Conservation (phyloP, 2,113 vertebrate species). For the Xiphophorus maculatus region DNA sequence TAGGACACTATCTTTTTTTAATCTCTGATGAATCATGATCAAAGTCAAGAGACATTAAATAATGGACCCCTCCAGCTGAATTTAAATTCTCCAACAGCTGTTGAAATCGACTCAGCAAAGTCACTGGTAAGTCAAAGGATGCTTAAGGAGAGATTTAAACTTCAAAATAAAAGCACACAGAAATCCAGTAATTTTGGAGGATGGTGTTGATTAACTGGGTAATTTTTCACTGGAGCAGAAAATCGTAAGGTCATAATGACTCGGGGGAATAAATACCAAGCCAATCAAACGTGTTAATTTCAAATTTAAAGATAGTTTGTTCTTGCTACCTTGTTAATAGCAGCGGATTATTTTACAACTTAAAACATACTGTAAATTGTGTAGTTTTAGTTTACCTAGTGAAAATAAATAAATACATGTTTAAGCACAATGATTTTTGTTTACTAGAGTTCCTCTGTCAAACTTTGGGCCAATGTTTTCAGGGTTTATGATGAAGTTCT, state of each 20-base stretch:
- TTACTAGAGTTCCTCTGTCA: neutral
- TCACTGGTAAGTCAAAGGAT: conserved; percentile 12
- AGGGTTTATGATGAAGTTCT: neutral
- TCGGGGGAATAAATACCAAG: neutral
- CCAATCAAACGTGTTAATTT: neutral
- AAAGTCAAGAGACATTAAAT: conserved; percentile 40
- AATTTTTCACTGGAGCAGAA: neutral
- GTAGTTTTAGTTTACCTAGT: neutral
- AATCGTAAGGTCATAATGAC: neutral
- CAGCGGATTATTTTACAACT: too few species aligned
- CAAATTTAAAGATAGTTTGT: too few species aligned
- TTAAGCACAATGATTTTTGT: neutral
- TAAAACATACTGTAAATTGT: neutral
- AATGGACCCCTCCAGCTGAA: conserved; percentile 15
- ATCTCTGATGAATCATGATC: conserved; percentile 31
- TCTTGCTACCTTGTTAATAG: too few species aligned
- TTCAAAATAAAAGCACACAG: conserved; percentile 62
- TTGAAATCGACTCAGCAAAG: conserved; percentile 40
- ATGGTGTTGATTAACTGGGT: neutral
- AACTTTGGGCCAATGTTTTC: too few species aligned
- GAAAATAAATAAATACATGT: neutral
- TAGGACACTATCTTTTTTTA: conserved; percentile 5
- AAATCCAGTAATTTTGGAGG: neutral
- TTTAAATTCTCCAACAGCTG: conserved; percentile 54
- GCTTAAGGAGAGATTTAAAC: fast-evolving